Evolutionary conservation across 2,113 vertebrate species (phyloP).

Genomic region (Rhea pennata): DNA sequence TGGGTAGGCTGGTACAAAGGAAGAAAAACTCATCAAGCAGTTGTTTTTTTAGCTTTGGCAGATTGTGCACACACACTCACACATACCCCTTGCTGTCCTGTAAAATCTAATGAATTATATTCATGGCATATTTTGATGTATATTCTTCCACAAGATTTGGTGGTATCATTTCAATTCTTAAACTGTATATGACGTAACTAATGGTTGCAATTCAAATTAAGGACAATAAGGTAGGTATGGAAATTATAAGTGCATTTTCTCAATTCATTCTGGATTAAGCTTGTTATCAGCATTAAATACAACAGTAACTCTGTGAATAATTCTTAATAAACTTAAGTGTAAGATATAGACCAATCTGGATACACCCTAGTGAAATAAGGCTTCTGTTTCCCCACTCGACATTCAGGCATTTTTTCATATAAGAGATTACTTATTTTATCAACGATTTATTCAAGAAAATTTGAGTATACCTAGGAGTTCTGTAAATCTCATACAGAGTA

Average conservation of each 20-base stretch:
- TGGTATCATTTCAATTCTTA: conserved; percentile 28
- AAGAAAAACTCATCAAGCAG: conserved; percentile 60
- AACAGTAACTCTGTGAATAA: conserved; percentile 56
- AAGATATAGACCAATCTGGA: conserved; percentile 52
- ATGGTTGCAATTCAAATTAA: conserved; percentile 63
- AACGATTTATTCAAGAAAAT: conserved; percentile 59
- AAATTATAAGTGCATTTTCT: conserved; percentile 60
- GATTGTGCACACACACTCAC: background rate
- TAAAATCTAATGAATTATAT: conserved; percentile 59
- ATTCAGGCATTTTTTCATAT: conserved; percentile 43
- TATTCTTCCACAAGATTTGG: conserved; percentile 13
- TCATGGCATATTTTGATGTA: conserved; percentile 29
- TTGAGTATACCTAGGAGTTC: conserved; percentile 12
- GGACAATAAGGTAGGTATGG: conserved; percentile 54
- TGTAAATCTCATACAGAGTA: conserved; percentile 1
- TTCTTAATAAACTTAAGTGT: conserved; percentile 65
- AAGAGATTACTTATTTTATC: conserved; percentile 57
- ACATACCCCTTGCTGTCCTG: conserved; percentile 7
- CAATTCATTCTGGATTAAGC: conserved; percentile 60
- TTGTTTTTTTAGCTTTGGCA: conserved; percentile 58
- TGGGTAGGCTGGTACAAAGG: conserved; percentile 55
- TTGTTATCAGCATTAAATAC: conserved; percentile 69
- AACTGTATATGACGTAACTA: conserved; percentile 57
- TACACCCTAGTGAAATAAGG: conserved; percentile 60
- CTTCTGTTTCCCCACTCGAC: conserved; percentile 31